Base-by-base conservation (phyloP, 2,113 vertebrate genomes). In the Struthio camelus region DNA sequence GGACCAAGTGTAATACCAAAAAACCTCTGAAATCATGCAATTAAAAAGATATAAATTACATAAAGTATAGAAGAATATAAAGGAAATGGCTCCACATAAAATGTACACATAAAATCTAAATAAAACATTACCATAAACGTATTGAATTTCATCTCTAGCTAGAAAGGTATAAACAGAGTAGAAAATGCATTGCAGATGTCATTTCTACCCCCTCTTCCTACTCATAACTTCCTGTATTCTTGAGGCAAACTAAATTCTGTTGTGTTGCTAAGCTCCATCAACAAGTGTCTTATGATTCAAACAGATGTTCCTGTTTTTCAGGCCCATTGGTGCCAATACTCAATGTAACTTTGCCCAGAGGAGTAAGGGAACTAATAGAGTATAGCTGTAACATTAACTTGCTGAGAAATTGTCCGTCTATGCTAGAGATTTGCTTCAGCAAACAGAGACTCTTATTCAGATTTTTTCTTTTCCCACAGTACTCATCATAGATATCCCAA, bases 381-480 rank as follows among this genome's bases (percentile, higher is more conserved):
- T 85, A 58, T 88, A 91, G 90, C 54, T 83, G 44, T 62, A 92
- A 36, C 36, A 54, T 54, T 95, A 86, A 61, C 38, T 91, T 82
- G 75, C 46, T 75, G 79, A 91, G 80, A 94, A 96, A 94, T 90
- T 73, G 75, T 71, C 81, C 76, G 69, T 86, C 80, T 95, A 90
- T 38, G 48, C 71, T 25, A 91, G 56, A 91, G 80, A 80, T 75
- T 89, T 94, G 78, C 84, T 95, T 93, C 91, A 94, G 42, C 89
- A 72, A 95, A 62, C 86, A 92, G 14, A 84, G 80, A 40, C 24
- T 88, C 87, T 58, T 70, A 59, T 71, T 90, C 73, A 75, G 80
- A 61, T 40, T 58, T 34, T 23, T 65, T 88, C 87, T 77, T 50
- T 61, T 44, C 88, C 56, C 19, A 65, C 30, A 73, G 58, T 82